Evolutionary conservation across 2,888 invertebrate species (phyloP).

Genomic region (Oxytorus armatus): DNA sequence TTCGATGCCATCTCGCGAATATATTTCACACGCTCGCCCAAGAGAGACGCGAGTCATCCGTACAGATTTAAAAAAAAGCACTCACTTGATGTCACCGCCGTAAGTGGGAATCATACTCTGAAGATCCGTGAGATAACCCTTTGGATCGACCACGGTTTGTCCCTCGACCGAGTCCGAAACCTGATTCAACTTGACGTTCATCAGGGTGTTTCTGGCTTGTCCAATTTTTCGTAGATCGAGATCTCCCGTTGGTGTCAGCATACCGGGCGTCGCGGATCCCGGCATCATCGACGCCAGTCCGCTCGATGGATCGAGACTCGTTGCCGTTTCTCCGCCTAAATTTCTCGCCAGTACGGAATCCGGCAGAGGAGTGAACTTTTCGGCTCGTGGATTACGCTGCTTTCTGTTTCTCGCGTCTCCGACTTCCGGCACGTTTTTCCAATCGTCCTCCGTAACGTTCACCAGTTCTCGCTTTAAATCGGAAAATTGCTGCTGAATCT

Average conservation of each 20-base stretch:
- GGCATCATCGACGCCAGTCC: constrained; percentile 95
- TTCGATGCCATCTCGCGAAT: too few species aligned
- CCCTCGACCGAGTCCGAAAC: constrained; percentile 99
- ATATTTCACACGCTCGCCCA: too few species aligned
- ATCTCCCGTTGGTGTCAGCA: constrained; percentile 95
- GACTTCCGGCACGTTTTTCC: constrained; percentile 99
- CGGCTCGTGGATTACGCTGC: constrained; percentile 96
- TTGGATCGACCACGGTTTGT: constrained; percentile 99
- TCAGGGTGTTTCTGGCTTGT: constrained; percentile 98
- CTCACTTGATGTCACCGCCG: constrained; percentile 96
- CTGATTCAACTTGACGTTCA: constrained; percentile 96
- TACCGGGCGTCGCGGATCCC: constrained; percentile 93
- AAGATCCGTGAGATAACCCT: constrained; percentile 99
- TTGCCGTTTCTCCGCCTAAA: constrained; percentile 92
- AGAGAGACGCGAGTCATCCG: too few species aligned
- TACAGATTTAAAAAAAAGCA: too few species aligned
- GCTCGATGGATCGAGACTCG: constrained; percentile 93
- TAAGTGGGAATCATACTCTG: constrained; percentile 99
- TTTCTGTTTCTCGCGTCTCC: constrained; percentile 99
- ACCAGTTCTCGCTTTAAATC: constrained; percentile 96
- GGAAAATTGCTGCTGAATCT: constrained; percentile 99
- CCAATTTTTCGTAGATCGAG: constrained; percentile 99
- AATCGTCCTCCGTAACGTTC: constrained; percentile 95
- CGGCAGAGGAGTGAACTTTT: constrained; percentile 98
- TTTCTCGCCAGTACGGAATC: constrained; percentile 97